Evolutionary conservation across 2,113 vertebrate species (phyloP), one percentile per base, ranked within the genome.

Genomic region (Epinephelus moara): DNA sequence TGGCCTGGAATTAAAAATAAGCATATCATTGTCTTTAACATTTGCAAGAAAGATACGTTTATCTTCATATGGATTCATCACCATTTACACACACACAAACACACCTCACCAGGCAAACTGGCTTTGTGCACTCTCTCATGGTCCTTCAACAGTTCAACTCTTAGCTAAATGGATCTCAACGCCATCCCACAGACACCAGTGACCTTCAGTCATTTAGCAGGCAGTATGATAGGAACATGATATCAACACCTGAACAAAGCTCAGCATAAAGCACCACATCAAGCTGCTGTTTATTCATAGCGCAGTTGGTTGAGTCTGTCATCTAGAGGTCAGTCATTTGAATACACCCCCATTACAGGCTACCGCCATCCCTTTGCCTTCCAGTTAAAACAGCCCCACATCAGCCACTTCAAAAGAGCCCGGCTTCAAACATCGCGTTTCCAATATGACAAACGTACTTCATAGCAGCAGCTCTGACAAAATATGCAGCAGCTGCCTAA

Each of bases 401-500:
- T 87, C 85, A 89, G 84, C 84, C 85, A 92, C 94, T 94, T 95
- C 93, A 96, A 94, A 95, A 70, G 90, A 77, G 71, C 55, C 81
- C 56, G 70, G 90, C 94, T 94, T 94, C 93, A 94, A 95, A 94
- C 92, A 86, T 89, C 5, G 70, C 84, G 76, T 89, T 91, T 92
- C 86, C 82, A 92, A 87, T 87, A 75, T 91, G 89, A 94, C 93
- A 92, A 95, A 93, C 86, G 88, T 88, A 90, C 91, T 93, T 91
- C 91, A 90, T 88, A 92, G 91, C 89, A 78, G 83, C 83, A 84
- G 88, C 88, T 92, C 91, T 73, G 79, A 88, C 91, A 91, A 93
- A 95, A 94, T 93, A 90, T 92, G 89, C 90, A 94, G 93, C 93
- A 93, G 90, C 92, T 93, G 93, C 92, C 89, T 91, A 95, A 95